A percentile compares a stretch with the other conserved stretches of the same genome.
Evolutionary conservation across 1,140 invertebrate genomes (phyloP).

Genomic region (Nixonia krombeini): DNA sequence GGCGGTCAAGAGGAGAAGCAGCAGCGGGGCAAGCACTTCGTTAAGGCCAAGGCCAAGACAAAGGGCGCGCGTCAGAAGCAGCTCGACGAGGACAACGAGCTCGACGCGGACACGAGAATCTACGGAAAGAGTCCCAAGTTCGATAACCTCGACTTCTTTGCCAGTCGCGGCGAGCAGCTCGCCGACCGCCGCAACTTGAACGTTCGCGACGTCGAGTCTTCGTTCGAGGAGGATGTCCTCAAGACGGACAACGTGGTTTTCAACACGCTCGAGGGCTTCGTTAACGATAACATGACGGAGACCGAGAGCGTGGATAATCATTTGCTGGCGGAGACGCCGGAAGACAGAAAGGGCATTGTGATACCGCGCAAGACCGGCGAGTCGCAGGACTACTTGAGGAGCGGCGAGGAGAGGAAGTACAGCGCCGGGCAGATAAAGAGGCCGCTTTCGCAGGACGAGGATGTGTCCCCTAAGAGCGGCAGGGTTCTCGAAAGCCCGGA

Average conservation of each 20-base stretch:
- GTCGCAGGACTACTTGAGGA: slow-evolving; percentile 56
- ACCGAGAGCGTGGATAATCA: slow-evolving; percentile 46
- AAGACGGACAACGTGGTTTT: slow-evolving; percentile 59
- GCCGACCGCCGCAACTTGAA: slow-evolving; percentile 41
- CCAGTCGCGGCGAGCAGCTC: slow-evolving; percentile 11
- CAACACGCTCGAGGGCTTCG: slow-evolving; percentile 67
- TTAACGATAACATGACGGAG: slow-evolving; percentile 49
- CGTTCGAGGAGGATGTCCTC: slow-evolving; percentile 28
- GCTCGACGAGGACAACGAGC: slow-evolving; percentile 62
- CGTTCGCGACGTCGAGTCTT: slow-evolving; percentile 18
- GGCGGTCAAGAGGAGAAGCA: slow-evolving; percentile 34
- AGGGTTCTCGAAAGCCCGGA: slow-evolving; percentile 57
- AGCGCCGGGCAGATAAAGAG: slow-evolving; percentile 62
- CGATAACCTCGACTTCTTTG: slow-evolving; percentile 56
- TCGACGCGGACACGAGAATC: slow-evolving; percentile 60
- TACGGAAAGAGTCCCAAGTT: slow-evolving; percentile 70
- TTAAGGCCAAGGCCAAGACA: slow-evolving; percentile 54
- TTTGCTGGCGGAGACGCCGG: slow-evolving; percentile 21
- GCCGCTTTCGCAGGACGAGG: slow-evolving; percentile 64
- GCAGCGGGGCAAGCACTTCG: slow-evolving; percentile 45
- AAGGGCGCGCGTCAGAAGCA: slow-evolving; percentile 63
- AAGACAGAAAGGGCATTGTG: slow-evolving; percentile 28
- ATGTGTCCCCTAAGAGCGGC: slow-evolving; percentile 59
- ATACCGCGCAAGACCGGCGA: slow-evolving; percentile 17
- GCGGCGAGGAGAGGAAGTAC: slow-evolving; percentile 57